These are phyloP conservation scores for Azemiops feae DNA, from an alignment of 2,113 vertebrate species.

Conservation along the genomic window DNA sequence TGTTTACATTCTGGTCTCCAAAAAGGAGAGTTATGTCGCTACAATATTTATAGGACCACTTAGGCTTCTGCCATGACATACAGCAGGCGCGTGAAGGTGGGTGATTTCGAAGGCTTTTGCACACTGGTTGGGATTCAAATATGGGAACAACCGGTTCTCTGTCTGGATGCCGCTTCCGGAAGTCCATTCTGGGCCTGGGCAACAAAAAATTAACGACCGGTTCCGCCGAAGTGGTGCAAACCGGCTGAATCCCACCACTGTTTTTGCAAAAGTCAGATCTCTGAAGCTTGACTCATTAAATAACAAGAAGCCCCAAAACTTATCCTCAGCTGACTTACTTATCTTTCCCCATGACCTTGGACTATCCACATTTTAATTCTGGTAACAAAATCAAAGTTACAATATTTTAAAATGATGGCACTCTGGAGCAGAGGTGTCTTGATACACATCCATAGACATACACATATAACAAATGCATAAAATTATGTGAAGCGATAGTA, in stretches of 20 bases:
- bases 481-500: neutral
- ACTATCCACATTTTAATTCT: neutral
- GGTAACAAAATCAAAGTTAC: neutral
- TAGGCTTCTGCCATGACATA: neutral
- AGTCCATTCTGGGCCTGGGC: no score
- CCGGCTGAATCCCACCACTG: neutral
- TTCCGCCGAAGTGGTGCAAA: no score
- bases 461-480: neutral
- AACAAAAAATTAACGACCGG: no score
- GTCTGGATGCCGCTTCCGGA: no score
- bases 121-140: no score
- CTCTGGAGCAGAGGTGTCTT: no score
- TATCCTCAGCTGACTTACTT: neutral
- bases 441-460: neutral
- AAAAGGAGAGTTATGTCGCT: constrained; percentile 8
- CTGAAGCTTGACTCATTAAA: neutral
- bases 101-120: neutral
- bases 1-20: neutral
- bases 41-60: neutral
- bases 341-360: neutral
- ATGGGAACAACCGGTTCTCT: no score
- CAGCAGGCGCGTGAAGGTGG: neutral
- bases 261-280: neutral
- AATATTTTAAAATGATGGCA: neutral
- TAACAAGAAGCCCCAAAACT: neutral